Base-by-base conservation (phyloP, 2,797 vertebrate species). In the Philypnodon macrostomus region DNA sequence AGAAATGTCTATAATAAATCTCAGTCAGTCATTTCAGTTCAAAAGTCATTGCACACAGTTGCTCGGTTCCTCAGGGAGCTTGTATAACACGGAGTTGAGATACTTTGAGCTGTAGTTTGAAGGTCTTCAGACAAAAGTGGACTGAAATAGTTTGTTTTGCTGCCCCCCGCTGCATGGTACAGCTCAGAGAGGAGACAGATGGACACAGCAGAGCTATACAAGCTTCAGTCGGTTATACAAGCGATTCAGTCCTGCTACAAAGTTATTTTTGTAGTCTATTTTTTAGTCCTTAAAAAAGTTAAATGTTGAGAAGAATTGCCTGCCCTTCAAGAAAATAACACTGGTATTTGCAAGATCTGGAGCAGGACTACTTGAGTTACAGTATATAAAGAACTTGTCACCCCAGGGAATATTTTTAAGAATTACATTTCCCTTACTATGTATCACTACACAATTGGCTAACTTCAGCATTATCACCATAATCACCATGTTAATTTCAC, bases 111-210 rank as follows among this genome's bases (percentile, higher is more conserved):
- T 58, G 48, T 3, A 27, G 18, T 55, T 41, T 38, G 34, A 60
- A 58, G 48, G 40, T 65, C 56, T 67, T 53, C 26, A 24, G 60
- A 45, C 27, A 7, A 46, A 46, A 6, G 36, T 45, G 51, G 63
- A 68, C 64, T 58, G 72, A 75, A 76, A 78, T 73, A 72, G 70
- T 58, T 59, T 37, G 35, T 41, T 52, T 21, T 38, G 53, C 49
- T 42, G 24, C 41, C 53, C 46, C 75, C 24, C 40, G 53, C 53
- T 67, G 68, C 55, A 54, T 49, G 47, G 40, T 29, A 73, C 63
- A 63, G 47, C 66, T 57, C 73, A 15, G 65, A 67, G 67, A 73
- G 58, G 41, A 77, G 75, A 71, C 85, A 84, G 83, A 83, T 85
- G 81, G 81, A 78, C 63, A 18, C 45, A 21, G 24, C 68, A 65